Evolutionary conservation across 2,113 vertebrate species (phyloP).

Genomic region (Ageneiosus marmoratus): DNA sequence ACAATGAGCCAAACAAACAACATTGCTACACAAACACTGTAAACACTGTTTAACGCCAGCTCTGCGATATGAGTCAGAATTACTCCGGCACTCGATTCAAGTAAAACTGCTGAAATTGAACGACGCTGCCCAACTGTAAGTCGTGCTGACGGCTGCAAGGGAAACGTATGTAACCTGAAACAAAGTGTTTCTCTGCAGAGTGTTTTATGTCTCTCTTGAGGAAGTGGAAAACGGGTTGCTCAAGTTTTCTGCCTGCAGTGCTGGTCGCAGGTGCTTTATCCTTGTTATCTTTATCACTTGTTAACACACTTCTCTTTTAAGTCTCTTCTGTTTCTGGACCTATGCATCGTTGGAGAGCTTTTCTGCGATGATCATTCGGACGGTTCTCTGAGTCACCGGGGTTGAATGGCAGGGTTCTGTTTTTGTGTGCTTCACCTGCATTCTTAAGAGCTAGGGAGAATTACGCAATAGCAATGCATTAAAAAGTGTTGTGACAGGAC

Average conservation of each 20-base stretch:
- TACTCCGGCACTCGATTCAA: background rate
- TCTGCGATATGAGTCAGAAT: background rate
- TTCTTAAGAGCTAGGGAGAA: background rate
- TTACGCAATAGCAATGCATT: background rate
- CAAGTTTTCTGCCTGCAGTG: constrained; percentile 58
- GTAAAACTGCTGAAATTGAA: background rate
- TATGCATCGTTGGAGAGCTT: background rate
- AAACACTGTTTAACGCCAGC: background rate
- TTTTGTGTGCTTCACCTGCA: background rate
- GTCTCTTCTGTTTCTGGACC: background rate
- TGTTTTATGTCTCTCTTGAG: constrained; percentile 40
- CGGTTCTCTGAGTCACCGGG: no score
- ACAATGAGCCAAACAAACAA: background rate
- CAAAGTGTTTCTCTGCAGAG: constrained; percentile 34
- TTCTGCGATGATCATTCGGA: no score
- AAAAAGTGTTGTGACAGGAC: background rate
- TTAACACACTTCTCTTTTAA: constrained; percentile 25
- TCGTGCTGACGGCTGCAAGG: background rate
- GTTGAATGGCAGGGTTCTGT: no score
- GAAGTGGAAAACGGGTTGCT: constrained; percentile 73
- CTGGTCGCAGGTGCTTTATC: constrained; percentile 43
- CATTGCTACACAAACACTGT: background rate
- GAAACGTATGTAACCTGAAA: constrained; percentile 35
- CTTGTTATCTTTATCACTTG: constrained; percentile 23
- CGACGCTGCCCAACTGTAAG: background rate